phyloP scores from a whole-genome alignment of 2,113 vertebrate species.

The Plecotus auritus region DNA sequence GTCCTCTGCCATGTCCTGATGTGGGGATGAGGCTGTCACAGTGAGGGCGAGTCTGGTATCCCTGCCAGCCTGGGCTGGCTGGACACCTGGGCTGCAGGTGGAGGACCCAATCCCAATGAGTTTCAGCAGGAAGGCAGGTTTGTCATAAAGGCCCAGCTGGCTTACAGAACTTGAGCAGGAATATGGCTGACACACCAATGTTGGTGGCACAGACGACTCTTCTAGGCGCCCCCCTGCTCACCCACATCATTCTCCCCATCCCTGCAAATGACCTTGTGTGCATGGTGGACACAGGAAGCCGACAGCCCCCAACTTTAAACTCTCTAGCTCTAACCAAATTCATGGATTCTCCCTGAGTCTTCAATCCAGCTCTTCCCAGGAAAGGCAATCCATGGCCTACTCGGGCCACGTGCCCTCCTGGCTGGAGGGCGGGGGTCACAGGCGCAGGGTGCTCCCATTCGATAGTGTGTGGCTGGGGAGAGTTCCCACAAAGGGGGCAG shows the following conservation, averaged over 20 bases:
- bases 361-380: neutral
- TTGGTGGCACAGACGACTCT: neutral
- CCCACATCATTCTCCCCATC: neutral
- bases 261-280: neutral
- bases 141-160: neutral
- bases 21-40: neutral
- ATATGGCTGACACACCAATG: neutral
- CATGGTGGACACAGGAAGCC: fast-evolving
- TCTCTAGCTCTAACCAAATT: neutral
- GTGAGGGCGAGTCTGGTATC: neutral
- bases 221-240: neutral
- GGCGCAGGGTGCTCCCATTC: neutral
- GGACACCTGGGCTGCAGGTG: neutral
- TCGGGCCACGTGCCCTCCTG: neutral
- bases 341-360: neutral
- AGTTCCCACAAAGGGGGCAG: neutral
- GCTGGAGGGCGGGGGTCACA: neutral
- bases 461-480: neutral
- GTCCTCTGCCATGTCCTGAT: neutral
- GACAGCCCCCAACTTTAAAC: neutral
- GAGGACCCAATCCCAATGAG: neutral
- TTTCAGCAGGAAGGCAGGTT: neutral
- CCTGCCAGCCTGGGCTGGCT: neutral
- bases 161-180: neutral
- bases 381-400: neutral